Evolutionary conservation across 2,797 vertebrate genomes (phyloP).

Genomic region (Muscicapa comitata): DNA sequence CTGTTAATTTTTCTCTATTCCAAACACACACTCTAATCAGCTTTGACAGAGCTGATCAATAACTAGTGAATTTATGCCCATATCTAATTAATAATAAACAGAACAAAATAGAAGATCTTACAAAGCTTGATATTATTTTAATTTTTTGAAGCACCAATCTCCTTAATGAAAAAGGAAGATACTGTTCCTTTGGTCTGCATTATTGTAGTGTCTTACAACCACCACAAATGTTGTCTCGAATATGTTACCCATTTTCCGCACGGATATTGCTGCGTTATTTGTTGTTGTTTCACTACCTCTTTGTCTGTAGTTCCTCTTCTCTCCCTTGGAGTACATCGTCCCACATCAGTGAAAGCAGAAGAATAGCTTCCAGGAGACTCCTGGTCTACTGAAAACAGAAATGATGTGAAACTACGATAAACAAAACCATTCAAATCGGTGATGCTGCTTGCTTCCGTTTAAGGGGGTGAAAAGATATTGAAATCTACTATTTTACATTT

Average conservation of each 20-base stretch:
- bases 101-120: background rate
- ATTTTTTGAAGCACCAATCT: background rate
- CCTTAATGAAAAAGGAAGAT: background rate
- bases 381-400: slow-evolving; percentile 80
- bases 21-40: background rate
- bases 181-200: background rate
- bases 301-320: slow-evolving; percentile 87
- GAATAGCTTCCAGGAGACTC: slow-evolving; percentile 87
- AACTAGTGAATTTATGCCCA: background rate
- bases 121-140: background rate
- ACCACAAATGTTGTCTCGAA: background rate
- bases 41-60: background rate
- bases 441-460: background rate
- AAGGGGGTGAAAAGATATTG: background rate
- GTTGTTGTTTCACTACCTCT: slow-evolving; percentile 83
- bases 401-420: background rate
- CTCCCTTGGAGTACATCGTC: slow-evolving; percentile 82
- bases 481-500: background rate
- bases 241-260: background rate
- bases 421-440: background rate
- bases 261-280: background rate
- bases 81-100: background rate
- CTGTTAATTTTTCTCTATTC: background rate
- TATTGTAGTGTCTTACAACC: background rate
- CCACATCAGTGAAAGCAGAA: slow-evolving; percentile 78